Evolutionary conservation across 1,140 invertebrate genomes (phyloP), one percentile per base, ranked within the genome.

Genomic region (Hycleus cichorii): DNA sequence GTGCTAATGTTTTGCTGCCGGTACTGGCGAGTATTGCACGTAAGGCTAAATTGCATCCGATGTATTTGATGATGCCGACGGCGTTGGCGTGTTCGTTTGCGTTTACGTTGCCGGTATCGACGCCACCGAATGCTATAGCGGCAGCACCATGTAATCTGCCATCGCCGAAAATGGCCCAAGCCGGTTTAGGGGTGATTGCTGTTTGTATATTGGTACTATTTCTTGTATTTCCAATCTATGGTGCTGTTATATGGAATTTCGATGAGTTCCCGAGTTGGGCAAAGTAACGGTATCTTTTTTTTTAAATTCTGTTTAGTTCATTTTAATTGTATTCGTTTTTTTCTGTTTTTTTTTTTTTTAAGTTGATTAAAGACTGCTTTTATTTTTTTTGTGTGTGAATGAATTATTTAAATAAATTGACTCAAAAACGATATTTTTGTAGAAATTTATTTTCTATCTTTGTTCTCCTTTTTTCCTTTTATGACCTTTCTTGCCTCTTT

Each of bases 51-150:
- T 77, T 87, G 39, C 88, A 96, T 79, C 94, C 94, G 0, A 69
- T 95, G 50, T 92, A 89, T 72, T 78, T 95, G 66, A 92, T 95
- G 81, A 74, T 96, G 56, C 93, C 94, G 0, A 85, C 90, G 0
- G 82, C 90, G 0, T 72, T 89, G 45, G 83, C 82, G 5, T 90
- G 88, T 70, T 93, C 90, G 5, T 93, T 82, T 75, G 82, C 85
- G 3, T 88, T 87, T 75, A 78, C 77, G 64, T 76, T 84, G 68
- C 93, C 93, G 2, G 90, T 94, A 1, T 81, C 81, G 3, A 87
- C 86, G 0, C 92, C 93, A 3, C 94, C 94, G n/a, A 97, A 97
- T 75, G 94, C 95, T 1, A 91, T 98, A 50, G 92, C 92, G 0
- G 90, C 90, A 45, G 86, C 87, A 1, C 86, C 88, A 26, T 88